These are phyloP conservation scores for Bombus cullumanus DNA, from an alignment of 1,140 invertebrate genomes.

Conservation along the genomic window DNA sequence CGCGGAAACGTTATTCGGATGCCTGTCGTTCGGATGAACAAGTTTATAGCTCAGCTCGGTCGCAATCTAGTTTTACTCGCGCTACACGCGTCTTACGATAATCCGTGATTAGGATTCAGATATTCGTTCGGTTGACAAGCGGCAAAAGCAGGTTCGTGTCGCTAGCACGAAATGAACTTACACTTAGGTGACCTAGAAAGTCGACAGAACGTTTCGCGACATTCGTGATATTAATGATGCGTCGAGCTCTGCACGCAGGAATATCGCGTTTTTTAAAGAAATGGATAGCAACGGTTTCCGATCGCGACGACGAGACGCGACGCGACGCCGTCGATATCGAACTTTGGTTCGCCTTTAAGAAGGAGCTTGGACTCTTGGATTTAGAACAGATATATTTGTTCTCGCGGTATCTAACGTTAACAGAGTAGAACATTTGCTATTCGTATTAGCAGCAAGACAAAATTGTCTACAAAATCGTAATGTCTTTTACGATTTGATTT, in stretches of 20 bases:
- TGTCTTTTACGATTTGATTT: neutral
- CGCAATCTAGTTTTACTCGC: slow-evolving; percentile 6
- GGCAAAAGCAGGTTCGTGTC: slow-evolving; percentile 41
- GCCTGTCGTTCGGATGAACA: neutral
- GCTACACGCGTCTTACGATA: slow-evolving; percentile 30
- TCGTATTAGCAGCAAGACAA: neutral
- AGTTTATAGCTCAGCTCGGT: neutral
- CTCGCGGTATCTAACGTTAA: neutral
- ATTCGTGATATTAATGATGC: slow-evolving; percentile 47
- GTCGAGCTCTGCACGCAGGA: neutral
- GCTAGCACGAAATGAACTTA: slow-evolving; percentile 31
- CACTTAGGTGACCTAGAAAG: neutral
- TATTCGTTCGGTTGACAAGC: neutral
- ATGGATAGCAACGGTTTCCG: neutral
- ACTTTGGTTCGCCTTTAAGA: neutral
- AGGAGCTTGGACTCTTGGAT: neutral
- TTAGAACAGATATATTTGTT: neutral
- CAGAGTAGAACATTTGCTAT: too few relatives aligned
- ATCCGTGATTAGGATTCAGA: slow-evolving; percentile 49
- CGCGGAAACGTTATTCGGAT: neutral
- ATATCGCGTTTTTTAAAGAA: neutral
- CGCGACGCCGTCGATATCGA: too few relatives aligned
- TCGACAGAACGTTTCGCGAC: slow-evolving; percentile 1
- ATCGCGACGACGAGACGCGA: neutral
- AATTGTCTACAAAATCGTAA: neutral